phyloP scores from a whole-genome alignment of 2,888 invertebrate genomes.

The Sialis fuliginosa region DNA sequence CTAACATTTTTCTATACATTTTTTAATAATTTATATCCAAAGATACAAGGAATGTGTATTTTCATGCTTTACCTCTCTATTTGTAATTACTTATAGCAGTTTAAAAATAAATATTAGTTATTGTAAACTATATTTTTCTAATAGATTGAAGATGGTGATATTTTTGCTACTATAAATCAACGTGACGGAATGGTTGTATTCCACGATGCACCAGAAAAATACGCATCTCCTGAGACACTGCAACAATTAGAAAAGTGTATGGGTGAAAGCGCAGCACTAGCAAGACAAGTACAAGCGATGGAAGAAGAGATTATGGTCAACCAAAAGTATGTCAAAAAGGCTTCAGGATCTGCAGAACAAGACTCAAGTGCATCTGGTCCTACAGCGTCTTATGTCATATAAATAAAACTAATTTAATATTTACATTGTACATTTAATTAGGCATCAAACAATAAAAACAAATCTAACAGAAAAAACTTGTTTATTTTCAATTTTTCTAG shows the following conservation, averaged over 20 bases:
- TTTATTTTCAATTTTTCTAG: too few relatives aligned
- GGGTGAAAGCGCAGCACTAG: constrained; percentile 70
- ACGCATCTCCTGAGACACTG: constrained; percentile 76
- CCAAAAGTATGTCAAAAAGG: constrained; percentile 43
- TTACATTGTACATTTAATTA: background rate
- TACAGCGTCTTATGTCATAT: constrained; percentile 5
- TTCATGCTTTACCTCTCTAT: too few relatives aligned
- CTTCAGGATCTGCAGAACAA: constrained; percentile 15
- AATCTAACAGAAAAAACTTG: background rate
- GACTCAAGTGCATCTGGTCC: constrained; percentile 2
- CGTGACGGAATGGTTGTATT: constrained; percentile 97
- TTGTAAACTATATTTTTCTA: background rate
- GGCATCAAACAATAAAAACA: background rate
- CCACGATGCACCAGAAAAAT: constrained; percentile 89
- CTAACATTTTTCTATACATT: background rate
- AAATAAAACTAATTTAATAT: background rate
- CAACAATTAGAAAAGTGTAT: constrained; percentile 73
- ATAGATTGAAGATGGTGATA: constrained; percentile 91
- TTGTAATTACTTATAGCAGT: background rate
- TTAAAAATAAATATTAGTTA: background rate
- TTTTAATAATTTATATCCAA: background rate
- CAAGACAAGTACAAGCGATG: constrained; percentile 79
- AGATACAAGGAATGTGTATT: background rate
- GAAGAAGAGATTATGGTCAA: constrained; percentile 89
- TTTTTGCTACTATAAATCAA: constrained; percentile 92